phyloP scores from a whole-genome alignment of 2,113 vertebrate genomes.

The Artemisiospiza belli region DNA sequence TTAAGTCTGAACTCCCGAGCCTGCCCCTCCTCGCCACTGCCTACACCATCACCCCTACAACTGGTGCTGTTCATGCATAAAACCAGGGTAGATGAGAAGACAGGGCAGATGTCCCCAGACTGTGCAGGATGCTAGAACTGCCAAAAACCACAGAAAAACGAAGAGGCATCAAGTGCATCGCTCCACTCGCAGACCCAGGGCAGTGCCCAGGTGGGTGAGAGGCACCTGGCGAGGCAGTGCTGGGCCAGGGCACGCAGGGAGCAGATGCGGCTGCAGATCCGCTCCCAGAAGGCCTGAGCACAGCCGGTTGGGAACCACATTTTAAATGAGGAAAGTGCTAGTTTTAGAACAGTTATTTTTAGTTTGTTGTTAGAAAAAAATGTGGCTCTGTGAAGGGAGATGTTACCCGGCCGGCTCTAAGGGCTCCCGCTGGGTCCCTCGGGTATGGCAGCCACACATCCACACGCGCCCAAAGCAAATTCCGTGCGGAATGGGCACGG shows the following conservation, averaged over 20 bases:
- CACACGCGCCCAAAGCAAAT: background rate
- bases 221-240: background rate
- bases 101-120: background rate
- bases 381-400: background rate
- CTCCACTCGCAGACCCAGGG: background rate
- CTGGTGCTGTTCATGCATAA: background rate
- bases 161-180: background rate
- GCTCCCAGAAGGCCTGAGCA: background rate
- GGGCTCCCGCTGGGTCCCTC: background rate
- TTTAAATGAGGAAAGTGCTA: slow-evolving; percentile 30
- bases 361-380: slow-evolving; percentile 36
- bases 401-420: background rate
- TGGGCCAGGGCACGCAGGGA: background rate
- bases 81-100: background rate
- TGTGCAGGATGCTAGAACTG: background rate
- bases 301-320: slow-evolving; percentile 26
- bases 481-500: background rate
- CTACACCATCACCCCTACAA: background rate
- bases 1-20: background rate
- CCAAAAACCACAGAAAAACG: background rate
- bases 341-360: slow-evolving; percentile 55
- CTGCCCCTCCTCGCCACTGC: background rate
- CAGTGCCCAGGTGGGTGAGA: background rate
- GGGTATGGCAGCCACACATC: background rate
- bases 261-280: background rate